A percentile compares a stretch with the other conserved stretches of the same genome.
Evolutionary conservation across 2,113 vertebrate species (phyloP).

Genomic region (Balaeniceps rex): DNA sequence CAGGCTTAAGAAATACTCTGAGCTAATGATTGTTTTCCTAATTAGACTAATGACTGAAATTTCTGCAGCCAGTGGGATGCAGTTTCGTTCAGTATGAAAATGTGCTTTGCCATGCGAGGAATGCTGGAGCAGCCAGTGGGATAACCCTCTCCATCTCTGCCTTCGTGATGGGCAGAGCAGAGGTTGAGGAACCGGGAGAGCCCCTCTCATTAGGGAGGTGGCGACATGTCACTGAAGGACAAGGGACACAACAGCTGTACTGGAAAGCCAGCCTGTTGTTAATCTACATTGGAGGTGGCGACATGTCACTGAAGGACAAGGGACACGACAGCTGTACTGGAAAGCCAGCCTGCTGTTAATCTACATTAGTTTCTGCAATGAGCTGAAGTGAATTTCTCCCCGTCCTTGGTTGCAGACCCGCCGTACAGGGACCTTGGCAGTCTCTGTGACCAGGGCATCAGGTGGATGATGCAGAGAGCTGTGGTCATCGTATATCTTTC

Average conservation of each 20-base stretch:
- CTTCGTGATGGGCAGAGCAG: background rate
- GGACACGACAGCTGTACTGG: accelerated
- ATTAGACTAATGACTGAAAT: background rate
- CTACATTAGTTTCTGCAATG: background rate
- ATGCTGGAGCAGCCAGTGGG: background rate
- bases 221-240: background rate
- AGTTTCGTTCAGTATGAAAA: background rate
- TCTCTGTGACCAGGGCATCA: background rate
- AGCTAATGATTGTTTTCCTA: background rate
- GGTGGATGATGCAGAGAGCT: background rate
- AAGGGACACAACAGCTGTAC: accelerated
- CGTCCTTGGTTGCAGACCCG: background rate
- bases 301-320: background rate
- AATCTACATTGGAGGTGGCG: background rate
- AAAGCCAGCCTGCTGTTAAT: background rate
- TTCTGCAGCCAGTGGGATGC: background rate
- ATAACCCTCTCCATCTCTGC: background rate
- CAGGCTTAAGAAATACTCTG: background rate
- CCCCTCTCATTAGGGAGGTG: background rate
- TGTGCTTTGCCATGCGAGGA: background rate
- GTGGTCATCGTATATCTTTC: background rate
- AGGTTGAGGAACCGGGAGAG: accelerated
- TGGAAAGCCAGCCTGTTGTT: background rate
- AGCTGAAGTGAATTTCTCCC: background rate
- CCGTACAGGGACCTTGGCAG: background rate